Evolutionary conservation across 2,888 invertebrate species (phyloP).

Genomic region (Dynastes maya): DNA sequence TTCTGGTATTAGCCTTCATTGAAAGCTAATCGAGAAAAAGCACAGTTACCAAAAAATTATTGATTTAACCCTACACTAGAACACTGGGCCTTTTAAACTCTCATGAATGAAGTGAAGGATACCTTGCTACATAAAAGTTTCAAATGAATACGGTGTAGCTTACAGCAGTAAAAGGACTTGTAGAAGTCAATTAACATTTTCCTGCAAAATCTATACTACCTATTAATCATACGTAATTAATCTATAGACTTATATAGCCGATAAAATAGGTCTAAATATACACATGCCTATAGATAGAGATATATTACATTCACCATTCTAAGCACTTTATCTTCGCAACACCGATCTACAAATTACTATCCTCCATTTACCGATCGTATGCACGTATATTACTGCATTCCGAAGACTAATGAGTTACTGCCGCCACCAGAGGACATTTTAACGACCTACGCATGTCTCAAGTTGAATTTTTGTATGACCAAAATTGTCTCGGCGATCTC

Average conservation of each 20-base stretch:
- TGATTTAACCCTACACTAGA: too few species aligned
- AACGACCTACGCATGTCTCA: conserved; percentile 28
- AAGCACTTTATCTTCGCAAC: conserved; percentile 32
- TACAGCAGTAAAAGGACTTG: too few species aligned
- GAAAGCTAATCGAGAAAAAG: too few species aligned
- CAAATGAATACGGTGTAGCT: too few species aligned
- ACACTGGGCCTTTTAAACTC: too few species aligned
- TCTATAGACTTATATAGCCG: not conserved
- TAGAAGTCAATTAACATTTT: too few species aligned
- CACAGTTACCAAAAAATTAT: too few species aligned
- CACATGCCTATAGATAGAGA: conserved; percentile 21
- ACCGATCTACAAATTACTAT: conserved; percentile 36
- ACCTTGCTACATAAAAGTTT: too few species aligned
- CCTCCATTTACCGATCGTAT: conserved; percentile 21
- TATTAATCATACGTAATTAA: conserved; percentile 24
- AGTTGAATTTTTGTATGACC: conserved; percentile 25
- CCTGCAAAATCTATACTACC: not conserved
- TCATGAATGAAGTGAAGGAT: too few species aligned
- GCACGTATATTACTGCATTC: conserved; percentile 19
- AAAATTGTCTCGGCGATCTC: conserved; percentile 21
- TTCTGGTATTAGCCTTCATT: too few species aligned
- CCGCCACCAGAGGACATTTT: conserved; percentile 41
- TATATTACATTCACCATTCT: conserved; percentile 24
- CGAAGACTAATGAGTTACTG: conserved; percentile 30
- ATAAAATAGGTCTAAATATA: conserved; percentile 6